Evolutionary conservation across 1,140 invertebrate genomes (phyloP), one percentile per base, ranked within the genome.

Genomic region (Hylaeus anthracinus): DNA sequence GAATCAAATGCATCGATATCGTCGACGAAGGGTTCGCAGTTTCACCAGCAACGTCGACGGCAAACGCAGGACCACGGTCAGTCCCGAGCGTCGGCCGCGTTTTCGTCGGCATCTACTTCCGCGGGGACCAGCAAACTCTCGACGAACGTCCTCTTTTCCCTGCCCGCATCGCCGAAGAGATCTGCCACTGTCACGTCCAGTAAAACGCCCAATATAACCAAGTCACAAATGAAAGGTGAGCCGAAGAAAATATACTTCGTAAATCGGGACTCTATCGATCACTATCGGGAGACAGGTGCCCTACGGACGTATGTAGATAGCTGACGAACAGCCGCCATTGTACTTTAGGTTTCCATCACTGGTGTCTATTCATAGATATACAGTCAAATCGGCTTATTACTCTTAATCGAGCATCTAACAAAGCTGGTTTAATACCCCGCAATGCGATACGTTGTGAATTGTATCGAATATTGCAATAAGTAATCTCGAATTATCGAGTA

Each of bases 151-250:
- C 85, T 92, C 67, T 84, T 92, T 26, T 85, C 90, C 8, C 51
- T 93, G 15, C 92, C 92, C 3, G 88, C 89, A 3, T 84, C 91
- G 73, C 87, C 90, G 39, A 88, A 89, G 75, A 88, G 85, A 76
- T 86, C 91, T 91, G 79, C 91, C 88, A 53, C 91, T 26, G 60
- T 84, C 55, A 48, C 87, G 92, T 94, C 93, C 53, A 93, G 93
- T 67, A 94, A 94, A 87, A 94, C 94, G 89, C 95, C 95, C 0
- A 92, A 94, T 75, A 96, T 97, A 81, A 96, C 95, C 15, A 95
- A 96, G 87, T 95, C 96, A 1, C 96, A 97, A 88, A 96, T 97
- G 96, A 96, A 96, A 92, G 96, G 96, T 96, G 77, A 88, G 80
- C 82, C 26, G 26, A 26, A 26, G 26, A 0, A 26, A 26, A 26